These are phyloP conservation scores for Anodontia alba DNA, from an alignment of 2,888 invertebrate genomes.

Conservation along the genomic window DNA sequence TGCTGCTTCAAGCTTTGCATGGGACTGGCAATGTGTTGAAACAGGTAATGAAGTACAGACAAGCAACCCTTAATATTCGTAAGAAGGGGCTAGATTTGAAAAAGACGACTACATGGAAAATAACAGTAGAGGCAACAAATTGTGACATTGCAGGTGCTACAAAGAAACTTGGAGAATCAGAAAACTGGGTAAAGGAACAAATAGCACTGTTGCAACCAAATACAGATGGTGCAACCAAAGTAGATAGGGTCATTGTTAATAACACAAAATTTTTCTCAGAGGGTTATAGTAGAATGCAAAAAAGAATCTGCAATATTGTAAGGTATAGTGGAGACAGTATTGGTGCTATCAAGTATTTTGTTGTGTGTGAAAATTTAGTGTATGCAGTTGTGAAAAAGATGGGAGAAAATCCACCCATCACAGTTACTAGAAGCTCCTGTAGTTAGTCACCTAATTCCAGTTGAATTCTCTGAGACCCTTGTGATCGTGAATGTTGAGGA, in stretches of 20 bases:
- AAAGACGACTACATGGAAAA: not conserved
- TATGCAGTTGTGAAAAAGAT: too few species aligned
- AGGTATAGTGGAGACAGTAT: not conserved
- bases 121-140: not conserved
- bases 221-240: not conserved
- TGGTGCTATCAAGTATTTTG: not conserved
- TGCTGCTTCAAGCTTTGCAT: not conserved
- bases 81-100: not conserved
- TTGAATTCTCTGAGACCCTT: not conserved
- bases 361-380: too few species aligned
- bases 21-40: not conserved
- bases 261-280: not conserved
- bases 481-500: constrained; percentile 13
- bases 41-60: not conserved
- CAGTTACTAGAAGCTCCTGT: too few species aligned
- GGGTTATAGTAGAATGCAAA: not conserved
- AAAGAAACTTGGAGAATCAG: not conserved
- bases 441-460: constrained; percentile 1
- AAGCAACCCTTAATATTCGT: not conserved
- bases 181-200: not conserved
- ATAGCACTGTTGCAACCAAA: not conserved
- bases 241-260: not conserved
- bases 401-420: too few species aligned
- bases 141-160: not conserved
- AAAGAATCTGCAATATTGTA: not conserved